Evolutionary conservation across 2,888 invertebrate species (phyloP).

Genomic region (Spatulosminthurus flaviceps): DNA sequence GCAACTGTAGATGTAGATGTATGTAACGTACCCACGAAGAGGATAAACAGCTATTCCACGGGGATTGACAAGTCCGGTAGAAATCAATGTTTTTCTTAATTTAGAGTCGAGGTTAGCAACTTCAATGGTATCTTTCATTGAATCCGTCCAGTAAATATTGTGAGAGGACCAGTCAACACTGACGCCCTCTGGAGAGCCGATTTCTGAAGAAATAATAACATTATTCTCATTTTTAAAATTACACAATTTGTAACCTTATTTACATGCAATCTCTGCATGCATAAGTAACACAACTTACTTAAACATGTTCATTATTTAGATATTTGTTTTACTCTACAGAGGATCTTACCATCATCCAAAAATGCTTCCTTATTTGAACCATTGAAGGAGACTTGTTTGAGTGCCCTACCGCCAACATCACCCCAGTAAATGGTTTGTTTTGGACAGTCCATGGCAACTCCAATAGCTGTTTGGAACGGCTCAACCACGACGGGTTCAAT

Average conservation of each 20-base stretch:
- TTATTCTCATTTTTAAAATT: too few relatives aligned
- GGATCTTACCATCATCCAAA: slow-evolving; percentile 69
- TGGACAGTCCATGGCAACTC: slow-evolving; percentile 87
- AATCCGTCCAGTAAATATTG: slow-evolving; percentile 97
- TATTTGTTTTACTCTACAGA: background rate
- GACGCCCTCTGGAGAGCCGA: slow-evolving; percentile 91
- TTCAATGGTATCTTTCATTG: slow-evolving; percentile 85
- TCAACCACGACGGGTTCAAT: slow-evolving; percentile 81
- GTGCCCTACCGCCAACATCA: slow-evolving; percentile 83
- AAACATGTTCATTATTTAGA: too few relatives aligned
- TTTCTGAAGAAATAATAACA: slow-evolving; percentile 73
- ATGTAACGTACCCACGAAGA: slow-evolving; percentile 77
- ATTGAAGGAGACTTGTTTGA: slow-evolving; percentile 79
- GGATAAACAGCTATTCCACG: slow-evolving; percentile 96
- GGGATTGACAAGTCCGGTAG: slow-evolving; percentile 84
- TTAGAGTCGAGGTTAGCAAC: slow-evolving; percentile 85
- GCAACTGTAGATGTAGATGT: too few relatives aligned
- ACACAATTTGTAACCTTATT: too few relatives aligned
- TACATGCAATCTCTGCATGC: background rate
- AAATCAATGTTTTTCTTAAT: slow-evolving; percentile 79
- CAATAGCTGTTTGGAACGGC: slow-evolving; percentile 86
- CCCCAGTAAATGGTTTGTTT: slow-evolving; percentile 91
- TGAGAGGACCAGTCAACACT: slow-evolving; percentile 92
- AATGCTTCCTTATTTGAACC: slow-evolving; percentile 76
- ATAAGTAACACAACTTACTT: too few relatives aligned